Evolutionary conservation across 1,140 invertebrate species (phyloP).

Genomic region (Pseudoatta argentina): DNA sequence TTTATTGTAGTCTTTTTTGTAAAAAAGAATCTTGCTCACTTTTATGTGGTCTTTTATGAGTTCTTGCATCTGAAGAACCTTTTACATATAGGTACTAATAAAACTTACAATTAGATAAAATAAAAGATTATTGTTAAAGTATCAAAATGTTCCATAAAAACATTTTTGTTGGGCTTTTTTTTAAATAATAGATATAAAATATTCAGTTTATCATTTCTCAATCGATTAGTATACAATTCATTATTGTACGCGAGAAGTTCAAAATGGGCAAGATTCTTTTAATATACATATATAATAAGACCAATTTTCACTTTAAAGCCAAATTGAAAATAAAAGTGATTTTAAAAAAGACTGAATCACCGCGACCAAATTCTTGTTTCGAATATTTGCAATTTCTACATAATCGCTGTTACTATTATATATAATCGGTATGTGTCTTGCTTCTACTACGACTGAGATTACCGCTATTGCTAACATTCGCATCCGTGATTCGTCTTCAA

Average conservation of each 20-base stretch:
- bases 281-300: too few relatives aligned
- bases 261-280: background rate
- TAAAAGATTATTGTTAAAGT: too few relatives aligned
- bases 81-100: too few relatives aligned
- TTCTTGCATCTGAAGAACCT: too few relatives aligned
- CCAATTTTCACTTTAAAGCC: background rate
- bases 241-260: too few relatives aligned
- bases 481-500: background rate
- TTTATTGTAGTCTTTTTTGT: background rate
- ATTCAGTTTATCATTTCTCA: too few relatives aligned
- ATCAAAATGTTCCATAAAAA: background rate
- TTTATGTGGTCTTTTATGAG: too few relatives aligned
- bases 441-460: constrained; percentile 21
- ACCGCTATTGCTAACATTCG: constrained; percentile 19
- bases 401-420: constrained; percentile 11
- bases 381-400: constrained; percentile 32
- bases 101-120: too few relatives aligned
- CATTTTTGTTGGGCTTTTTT: too few relatives aligned
- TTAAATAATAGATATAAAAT: too few relatives aligned
- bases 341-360: constrained; percentile 1
- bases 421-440: constrained; percentile 1
- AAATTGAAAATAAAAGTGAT: constrained; percentile 8
- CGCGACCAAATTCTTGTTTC: constrained; percentile 14
- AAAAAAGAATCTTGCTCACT: too few relatives aligned
- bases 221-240: too few relatives aligned